Base-by-base conservation (phyloP, 2,797 vertebrate species). In the Aldrovandia affinis region DNA sequence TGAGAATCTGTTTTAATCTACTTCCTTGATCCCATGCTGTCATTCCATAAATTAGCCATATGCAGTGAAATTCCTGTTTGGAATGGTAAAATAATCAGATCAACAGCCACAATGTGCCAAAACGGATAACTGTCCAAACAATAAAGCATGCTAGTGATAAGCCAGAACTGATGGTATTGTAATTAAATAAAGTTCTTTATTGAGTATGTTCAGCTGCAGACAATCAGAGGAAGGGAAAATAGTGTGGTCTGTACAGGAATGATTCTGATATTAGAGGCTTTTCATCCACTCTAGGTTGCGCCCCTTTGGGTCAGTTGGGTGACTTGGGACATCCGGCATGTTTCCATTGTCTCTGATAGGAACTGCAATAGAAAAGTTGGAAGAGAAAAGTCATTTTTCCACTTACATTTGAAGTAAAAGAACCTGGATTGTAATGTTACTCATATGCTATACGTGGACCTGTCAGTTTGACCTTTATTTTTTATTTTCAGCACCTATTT, bases 341-440 rank as follows among this genome's bases (percentile, higher is more conserved):
- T 95, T 96, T 78, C 97, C 97, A 78, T 98, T 93, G 81, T 98
- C 97, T 87, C 97, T 94, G 28, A 98, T 87, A 0, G 97, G 97
- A 84, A 98, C 97, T 96, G 86, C 39, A 77, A 61, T 2, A 7
- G 28, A 36, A 75, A 52, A 70, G 55, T n/a, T n/a, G n/a, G 36
- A 77, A 61, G 2, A 7, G 28, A 36, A 75, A 52, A 70, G 55
- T n/a, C n/a, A n/a, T n/a, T n/a, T n/a, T n/a, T n/a, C n/a, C n/a
- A n/a, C n/a, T n/a, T n/a, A n/a, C n/a, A n/a, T n/a, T n/a, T n/a
- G n/a, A n/a, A n/a, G n/a, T n/a, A n/a, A n/a, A n/a, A n/a, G n/a
- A n/a, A n/a, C n/a, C n/a, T n/a, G n/a, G 12, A 50, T 50, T 6
- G 47, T 12, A 50, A 50, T 50, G 47, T 75, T 47, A 50, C 22